These are phyloP conservation scores for Octomys mimax DNA, from an alignment of 2,797 vertebrate species.

Conservation along the genomic window DNA sequence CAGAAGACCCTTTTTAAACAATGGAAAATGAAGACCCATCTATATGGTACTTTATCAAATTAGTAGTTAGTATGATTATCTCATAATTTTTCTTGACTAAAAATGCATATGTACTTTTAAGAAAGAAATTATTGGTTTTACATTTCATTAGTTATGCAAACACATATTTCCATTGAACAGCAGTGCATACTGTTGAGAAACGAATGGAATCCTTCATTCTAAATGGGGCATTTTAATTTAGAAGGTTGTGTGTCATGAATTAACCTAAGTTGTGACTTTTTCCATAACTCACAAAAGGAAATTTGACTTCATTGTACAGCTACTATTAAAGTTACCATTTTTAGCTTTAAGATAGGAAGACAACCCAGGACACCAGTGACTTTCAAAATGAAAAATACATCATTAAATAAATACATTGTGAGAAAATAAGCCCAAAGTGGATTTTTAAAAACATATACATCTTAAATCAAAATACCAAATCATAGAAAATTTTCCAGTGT, in stretches of 20 bases:
- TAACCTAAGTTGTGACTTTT: conserved; percentile 25
- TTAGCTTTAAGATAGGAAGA: conserved; percentile 26
- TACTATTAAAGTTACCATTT: neutral
- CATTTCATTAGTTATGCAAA: neutral
- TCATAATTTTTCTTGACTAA: conserved; percentile 30
- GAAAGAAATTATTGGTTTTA: conserved; percentile 33
- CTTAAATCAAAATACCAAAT: conserved; percentile 47
- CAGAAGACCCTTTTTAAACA: neutral
- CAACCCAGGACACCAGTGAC: neutral
- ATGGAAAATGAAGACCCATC: conserved; percentile 14
- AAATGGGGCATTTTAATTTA: conserved; percentile 48
- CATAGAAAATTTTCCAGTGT: neutral
- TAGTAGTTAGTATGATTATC: neutral
- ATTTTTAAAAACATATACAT: conserved; percentile 43
- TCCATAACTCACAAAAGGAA: neutral
- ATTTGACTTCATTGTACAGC: neutral
- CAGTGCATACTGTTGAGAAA: neutral
- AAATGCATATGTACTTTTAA: neutral
- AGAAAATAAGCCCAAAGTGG: conserved; percentile 25
- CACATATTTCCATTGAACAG: neutral
- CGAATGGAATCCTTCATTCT: conserved; percentile 6
- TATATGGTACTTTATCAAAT: neutral
- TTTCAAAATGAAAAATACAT: conserved; percentile 41
- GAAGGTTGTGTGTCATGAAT: neutral
- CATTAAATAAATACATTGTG: conserved; percentile 2